A percentile compares a stretch with the other conserved stretches of the same genome.
Conservation (phyloP, 92 coral and sea anemone genomes). For the Chrysogorgia sp. region DNA sequence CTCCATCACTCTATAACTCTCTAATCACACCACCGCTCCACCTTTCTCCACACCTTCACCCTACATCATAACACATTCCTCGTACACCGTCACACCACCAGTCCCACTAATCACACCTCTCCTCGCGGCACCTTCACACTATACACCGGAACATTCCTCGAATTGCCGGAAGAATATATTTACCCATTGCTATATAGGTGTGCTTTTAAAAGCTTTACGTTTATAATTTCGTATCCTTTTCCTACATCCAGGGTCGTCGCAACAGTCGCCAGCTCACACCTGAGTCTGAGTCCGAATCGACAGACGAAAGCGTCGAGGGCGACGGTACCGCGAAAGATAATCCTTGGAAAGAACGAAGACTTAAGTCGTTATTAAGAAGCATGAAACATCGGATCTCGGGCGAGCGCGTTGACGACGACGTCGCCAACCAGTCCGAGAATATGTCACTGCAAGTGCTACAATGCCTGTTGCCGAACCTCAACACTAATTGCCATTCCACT, state of each 20-base stretch:
- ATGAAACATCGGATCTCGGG: constrained; percentile 35
- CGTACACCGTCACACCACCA: too few relatives aligned
- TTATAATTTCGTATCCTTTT: neutral
- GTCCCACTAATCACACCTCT: too few relatives aligned
- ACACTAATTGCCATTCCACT: neutral
- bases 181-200: neutral
- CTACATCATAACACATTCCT: too few relatives aligned
- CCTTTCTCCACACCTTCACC: too few relatives aligned
- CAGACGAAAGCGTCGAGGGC: constrained; percentile 1
- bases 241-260: neutral
- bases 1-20: too few relatives aligned
- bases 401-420: neutral
- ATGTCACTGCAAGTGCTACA: constrained; percentile 23
- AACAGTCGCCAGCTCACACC: neutral
- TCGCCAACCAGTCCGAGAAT: neutral
- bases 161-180: neutral
- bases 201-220: neutral
- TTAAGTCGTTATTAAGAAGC: constrained; percentile 27
- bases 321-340: neutral
- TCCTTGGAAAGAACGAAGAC: constrained; percentile 36
- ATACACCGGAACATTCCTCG: too few relatives aligned
- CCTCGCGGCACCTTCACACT: too few relatives aligned
- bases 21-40: too few relatives aligned
- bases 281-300: neutral
- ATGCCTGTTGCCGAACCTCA: constrained; percentile 26